Evolutionary conservation across 64 coral and sea anemone species (phyloP).

Genomic region (Catalaphyllia jardinei): DNA sequence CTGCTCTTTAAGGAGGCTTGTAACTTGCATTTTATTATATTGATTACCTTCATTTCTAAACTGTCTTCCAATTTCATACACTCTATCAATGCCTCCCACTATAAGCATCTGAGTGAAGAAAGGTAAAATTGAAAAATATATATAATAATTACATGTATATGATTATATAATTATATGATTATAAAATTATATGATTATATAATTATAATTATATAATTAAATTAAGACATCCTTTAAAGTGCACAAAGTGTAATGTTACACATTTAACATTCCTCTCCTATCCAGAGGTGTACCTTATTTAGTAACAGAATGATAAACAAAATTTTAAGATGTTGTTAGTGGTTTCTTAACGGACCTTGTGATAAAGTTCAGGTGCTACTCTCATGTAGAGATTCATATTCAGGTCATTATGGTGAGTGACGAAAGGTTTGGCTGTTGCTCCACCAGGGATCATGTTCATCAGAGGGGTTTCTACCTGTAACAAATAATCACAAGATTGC

Average conservation of each 20-base stretch:
- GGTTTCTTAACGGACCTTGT: conserved; percentile 61
- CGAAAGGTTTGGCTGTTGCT: conserved; percentile 94
- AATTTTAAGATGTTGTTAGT: not conserved
- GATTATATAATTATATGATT: too few relatives aligned
- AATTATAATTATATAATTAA: too few relatives aligned
- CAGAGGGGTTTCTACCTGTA: conserved; percentile 94
- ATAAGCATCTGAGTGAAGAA: conserved; percentile 76
- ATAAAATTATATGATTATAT: too few relatives aligned
- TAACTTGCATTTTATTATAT: not conserved
- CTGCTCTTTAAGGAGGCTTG: not conserved
- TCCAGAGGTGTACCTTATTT: too few relatives aligned
- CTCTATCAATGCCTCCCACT: conserved; percentile 96
- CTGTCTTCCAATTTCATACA: conserved; percentile 96
- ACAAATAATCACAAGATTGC: not conserved
- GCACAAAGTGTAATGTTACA: too few relatives aligned
- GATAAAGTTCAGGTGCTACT: conserved; percentile 97
- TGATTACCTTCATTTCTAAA: conserved; percentile 93
- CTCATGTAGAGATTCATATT: conserved; percentile 99
- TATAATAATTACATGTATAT: too few relatives aligned
- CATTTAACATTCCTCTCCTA: too few relatives aligned
- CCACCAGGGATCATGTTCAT: conserved; percentile 99
- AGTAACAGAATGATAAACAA: not conserved
- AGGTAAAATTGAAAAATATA: too few relatives aligned
- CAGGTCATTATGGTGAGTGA: conserved; percentile 97
- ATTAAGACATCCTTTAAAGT: not conserved